Conservation (phyloP, 2,113 vertebrate species). For the Perognathus longimembris region DNA sequence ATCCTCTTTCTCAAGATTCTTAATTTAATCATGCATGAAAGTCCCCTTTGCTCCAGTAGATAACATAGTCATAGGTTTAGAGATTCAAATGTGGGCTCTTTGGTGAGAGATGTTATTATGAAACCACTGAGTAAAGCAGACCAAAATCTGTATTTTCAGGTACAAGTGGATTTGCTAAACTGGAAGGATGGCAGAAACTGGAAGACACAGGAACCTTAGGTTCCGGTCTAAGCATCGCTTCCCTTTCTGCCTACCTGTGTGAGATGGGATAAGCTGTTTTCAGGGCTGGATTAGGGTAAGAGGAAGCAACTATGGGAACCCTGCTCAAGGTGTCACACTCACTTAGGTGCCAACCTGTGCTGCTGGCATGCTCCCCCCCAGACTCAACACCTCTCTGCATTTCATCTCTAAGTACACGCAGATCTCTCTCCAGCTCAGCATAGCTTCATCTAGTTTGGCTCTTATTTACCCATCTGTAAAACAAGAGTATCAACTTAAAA, state of each 20-base stretch:
- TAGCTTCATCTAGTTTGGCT: neutral
- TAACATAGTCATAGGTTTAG: neutral
- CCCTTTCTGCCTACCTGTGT: neutral
- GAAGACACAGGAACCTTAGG: neutral
- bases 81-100: neutral
- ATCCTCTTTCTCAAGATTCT: neutral
- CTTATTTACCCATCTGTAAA: neutral
- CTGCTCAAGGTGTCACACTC: accelerated
- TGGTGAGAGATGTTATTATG: neutral
- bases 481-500: neutral
- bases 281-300: accelerated
- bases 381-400: neutral
- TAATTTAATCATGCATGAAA: neutral
- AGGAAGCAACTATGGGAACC: neutral
- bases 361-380: neutral
- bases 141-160: neutral
- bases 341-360: neutral
- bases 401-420: neutral
- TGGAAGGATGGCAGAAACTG: neutral
- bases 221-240: neutral
- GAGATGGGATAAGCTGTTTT: neutral
- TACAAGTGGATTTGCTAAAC: neutral
- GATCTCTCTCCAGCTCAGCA: neutral
- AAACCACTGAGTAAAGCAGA: neutral
- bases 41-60: neutral